Base-by-base conservation (phyloP, 2,888 invertebrate genomes). In the Polietes domitor region DNA sequence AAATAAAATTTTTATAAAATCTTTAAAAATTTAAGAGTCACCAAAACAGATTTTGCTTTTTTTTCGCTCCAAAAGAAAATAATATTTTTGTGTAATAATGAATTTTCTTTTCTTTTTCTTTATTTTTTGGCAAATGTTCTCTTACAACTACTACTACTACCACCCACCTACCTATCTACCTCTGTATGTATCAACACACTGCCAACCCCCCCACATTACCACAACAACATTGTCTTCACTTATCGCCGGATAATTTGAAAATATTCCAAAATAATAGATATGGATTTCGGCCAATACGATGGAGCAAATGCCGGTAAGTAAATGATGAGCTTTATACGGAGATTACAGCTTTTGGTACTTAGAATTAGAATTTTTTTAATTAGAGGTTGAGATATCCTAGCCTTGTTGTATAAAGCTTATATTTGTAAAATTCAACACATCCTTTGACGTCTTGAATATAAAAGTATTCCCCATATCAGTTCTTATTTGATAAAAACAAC, bases 231-330 rank as follows among this genome's bases (percentile, higher is more conserved):
- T 65, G 65, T 65, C 65, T 65, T 65, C 68, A 43, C 68, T 68
- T 68, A 32, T 28, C n/a, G 1, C 17, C 19, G 17, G 2, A n/a
- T 94, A 28, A 70, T 75, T 19, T 2, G n/a, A n/a, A 37, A 32
- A 32, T 32, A 7, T 12, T 50, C 9, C 26, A 63, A 76, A n/a
- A 50, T 32, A 61, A 82, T 94, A 97, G 97, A 94, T 96, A 88
- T 97, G 97, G 97, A 94, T 96, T 90, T 95, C 95, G 87, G 94
- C 94, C 88, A 94, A 94, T 91, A 94, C 94, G 65, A 93, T 94
- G 93, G 96, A 96, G 89, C 94, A 94, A 89, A 96, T 96, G 96
- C 96, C 97, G 93, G 96, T 97, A 94, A 96, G 96, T 89, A 61
- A 21, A 19, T n/a, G n/a, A n/a, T n/a, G n/a, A n/a, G n/a, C n/a